A percentile compares a stretch with the other conserved stretches of the same genome.
Evolutionary conservation across 1,140 invertebrate genomes (phyloP).

Genomic region (Chironomus striatipennis): DNA sequence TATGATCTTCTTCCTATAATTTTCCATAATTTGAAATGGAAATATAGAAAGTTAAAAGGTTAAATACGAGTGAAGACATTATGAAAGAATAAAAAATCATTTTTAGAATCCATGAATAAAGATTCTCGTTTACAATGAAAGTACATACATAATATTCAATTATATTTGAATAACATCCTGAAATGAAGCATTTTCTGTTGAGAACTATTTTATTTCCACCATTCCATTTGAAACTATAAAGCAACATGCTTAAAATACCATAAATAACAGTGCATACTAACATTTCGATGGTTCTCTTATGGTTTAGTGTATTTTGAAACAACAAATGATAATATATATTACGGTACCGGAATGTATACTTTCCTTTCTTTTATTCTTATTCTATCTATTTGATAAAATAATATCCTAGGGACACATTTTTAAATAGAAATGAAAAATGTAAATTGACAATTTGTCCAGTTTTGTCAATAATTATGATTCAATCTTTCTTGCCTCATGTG

Average conservation of each 20-base stretch:
- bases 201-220: neutral
- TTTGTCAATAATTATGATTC: too few relatives aligned
- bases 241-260: constrained; percentile 7
- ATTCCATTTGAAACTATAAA: neutral
- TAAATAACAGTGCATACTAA: neutral
- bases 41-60: neutral
- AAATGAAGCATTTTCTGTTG: constrained; percentile 7
- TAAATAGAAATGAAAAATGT: too few relatives aligned
- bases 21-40: neutral
- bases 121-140: too few relatives aligned
- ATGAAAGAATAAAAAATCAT: too few relatives aligned
- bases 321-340: neutral
- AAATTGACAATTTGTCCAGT: too few relatives aligned
- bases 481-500: too few relatives aligned
- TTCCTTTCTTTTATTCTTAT: too few relatives aligned
- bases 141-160: constrained; percentile 3
- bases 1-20: too few relatives aligned
- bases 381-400: too few relatives aligned
- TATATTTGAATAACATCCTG: constrained; percentile 8
- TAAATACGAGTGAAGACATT: too few relatives aligned
- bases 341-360: neutral
- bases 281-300: neutral
- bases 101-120: too few relatives aligned
- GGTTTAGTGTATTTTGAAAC: neutral
- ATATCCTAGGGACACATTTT: too few relatives aligned